Base-by-base conservation (phyloP, 2,797 vertebrate genomes). In the Danio jaintianensis region DNA sequence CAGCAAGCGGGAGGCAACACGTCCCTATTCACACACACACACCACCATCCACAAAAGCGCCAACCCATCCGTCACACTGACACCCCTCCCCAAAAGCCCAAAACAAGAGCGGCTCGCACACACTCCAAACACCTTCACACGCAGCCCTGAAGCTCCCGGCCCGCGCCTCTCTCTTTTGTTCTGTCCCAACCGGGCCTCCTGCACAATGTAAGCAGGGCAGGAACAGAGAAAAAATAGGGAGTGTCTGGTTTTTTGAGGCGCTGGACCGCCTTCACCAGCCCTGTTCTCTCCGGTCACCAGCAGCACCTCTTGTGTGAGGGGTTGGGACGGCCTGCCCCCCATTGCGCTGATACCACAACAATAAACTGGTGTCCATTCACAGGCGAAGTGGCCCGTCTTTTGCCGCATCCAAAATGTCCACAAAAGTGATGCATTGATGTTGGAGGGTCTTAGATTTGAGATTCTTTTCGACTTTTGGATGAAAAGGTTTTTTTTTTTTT, bases 291-390 rank as follows among this genome's bases (percentile, higher is more conserved):
- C 81, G 84, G 85, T 85, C 85, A 88, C 87, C 88, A 87, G 87
- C 86, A 87, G 86, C 82, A 79, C 62, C 84, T 83, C 82, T 86
- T 87, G 87, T 87, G 83, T 88, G 77, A 80, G 86, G 85, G 87
- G 84, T 56, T 79, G 83, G 75, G 48, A 85, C 71, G 79, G 76
- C 81, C 86, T 80, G 83, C 88, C 87, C 81, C 76, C 87, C 82
- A 84, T 84, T 81, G 73, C 83, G 73, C 80, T 83, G 83, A 80
- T 80, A 84, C 78, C 63, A 72, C 80, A 83, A 85, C 82, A 84
- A 85, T 80, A 82, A 82, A 85, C 85, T 86, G 83, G 83, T 85
- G 80, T 56, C 84, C 86, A 87, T 87, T 87, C 84, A 87, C 69
- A 84, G 76, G 75, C 79, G 43, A 81, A 85, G 79, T 79, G 83